Conservation (phyloP, 2,888 invertebrate species). For the Thecophora atra region DNA sequence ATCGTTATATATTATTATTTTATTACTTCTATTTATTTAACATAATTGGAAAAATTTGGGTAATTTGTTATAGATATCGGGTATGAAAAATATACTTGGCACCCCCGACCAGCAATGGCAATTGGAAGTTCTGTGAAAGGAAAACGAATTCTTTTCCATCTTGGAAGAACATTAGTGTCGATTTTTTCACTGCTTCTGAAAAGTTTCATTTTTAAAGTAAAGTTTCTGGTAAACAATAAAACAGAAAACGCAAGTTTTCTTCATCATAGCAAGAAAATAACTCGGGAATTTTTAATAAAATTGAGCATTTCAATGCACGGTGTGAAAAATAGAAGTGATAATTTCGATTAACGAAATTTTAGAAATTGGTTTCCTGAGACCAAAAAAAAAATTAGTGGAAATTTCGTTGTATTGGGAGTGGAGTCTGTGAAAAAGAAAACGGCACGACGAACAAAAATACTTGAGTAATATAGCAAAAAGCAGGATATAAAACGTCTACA, state of each 20-base stretch:
- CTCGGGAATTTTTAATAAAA: conserved; percentile 3
- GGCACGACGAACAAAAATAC: conserved; percentile 24
- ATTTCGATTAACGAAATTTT: conserved; percentile 33
- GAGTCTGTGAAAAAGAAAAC: conserved; percentile 25
- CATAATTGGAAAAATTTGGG: no score
- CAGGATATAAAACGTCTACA: conserved; percentile 2
- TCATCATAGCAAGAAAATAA: conserved; percentile 12
- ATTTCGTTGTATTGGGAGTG: conserved; percentile 12
- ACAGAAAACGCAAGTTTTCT: neutral
- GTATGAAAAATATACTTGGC: no score
- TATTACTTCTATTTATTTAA: no score
- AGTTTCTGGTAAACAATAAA: conserved; percentile 28
- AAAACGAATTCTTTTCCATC: no score
- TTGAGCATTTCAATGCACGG: neutral
- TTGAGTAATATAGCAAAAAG: conserved; percentile 19
- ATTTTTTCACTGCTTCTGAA: conserved; percentile 34
- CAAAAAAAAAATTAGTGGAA: conserved; percentile 20
- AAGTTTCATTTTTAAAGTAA: conserved; percentile 28
- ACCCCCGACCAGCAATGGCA: no score
- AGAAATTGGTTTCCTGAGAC: conserved; percentile 22
- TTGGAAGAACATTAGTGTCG: no score
- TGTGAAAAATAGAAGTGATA: conserved; percentile 33
- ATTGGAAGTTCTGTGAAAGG: no score
- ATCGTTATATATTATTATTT: no score
- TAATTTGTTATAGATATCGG: no score